A percentile compares a stretch with the other conserved stretches of the same genome.
These are phyloP conservation scores for Cacoxenus indagator DNA, from an alignment of 2,888 invertebrate genomes.

Conservation along the genomic window DNA sequence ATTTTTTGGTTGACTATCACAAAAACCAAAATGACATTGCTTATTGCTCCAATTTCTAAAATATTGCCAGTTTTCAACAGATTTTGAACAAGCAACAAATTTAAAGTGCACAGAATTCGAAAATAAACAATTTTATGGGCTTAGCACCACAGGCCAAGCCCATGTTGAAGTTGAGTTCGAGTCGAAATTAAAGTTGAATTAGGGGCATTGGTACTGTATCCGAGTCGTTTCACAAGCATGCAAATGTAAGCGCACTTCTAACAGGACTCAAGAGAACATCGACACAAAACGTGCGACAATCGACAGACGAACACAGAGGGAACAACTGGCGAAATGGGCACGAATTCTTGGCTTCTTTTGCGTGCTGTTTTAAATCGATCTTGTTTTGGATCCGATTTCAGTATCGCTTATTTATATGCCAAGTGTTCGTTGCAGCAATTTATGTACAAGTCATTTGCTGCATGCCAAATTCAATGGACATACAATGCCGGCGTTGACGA, in stretches of 20 bases:
- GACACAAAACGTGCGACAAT: background rate
- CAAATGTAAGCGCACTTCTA: constrained; percentile 17
- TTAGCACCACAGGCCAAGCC: constrained; percentile 7
- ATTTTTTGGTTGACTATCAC: too few relatives aligned
- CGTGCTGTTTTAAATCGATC: background rate
- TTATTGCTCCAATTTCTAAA: constrained; percentile 40
- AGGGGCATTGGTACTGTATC: background rate
- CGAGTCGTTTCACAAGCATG: constrained; percentile 15
- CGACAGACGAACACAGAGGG: background rate
- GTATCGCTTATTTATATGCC: constrained; percentile 4
- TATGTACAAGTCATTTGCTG: constrained; percentile 11
- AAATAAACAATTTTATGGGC: background rate
- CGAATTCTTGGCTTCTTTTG: constrained; percentile 13
- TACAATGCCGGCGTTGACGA: background rate
- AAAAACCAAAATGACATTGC: constrained; percentile 35
- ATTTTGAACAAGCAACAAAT: background rate
- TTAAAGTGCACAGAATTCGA: background rate
- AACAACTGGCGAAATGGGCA: constrained; percentile 1
- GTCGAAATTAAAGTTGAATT: background rate
- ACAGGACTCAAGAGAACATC: constrained; percentile 9
- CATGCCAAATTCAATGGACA: background rate
- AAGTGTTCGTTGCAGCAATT: background rate
- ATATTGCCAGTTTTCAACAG: constrained; percentile 4
- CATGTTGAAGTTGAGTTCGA: background rate
- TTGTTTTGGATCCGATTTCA: background rate